Conservation (phyloP, 2,888 invertebrate genomes). For the Melipona bicolor region DNA sequence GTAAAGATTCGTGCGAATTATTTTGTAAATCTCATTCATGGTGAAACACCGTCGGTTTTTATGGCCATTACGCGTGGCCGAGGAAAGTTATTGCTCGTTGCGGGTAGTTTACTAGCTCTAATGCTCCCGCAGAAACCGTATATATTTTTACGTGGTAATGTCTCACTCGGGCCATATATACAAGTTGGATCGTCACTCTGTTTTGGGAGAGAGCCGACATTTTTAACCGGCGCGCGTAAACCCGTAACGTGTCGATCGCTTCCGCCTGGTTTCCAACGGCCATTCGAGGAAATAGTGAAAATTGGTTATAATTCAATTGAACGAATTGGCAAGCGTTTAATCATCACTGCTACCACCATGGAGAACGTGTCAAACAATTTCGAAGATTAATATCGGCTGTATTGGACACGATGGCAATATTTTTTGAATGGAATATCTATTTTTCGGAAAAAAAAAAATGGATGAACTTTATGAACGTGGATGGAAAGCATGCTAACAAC, state of each 20-base stretch:
- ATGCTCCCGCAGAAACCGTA: constrained; percentile 56
- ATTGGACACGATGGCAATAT: neutral
- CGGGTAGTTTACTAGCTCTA: constrained; percentile 53
- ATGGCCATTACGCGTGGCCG: constrained; percentile 30
- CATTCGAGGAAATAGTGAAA: neutral
- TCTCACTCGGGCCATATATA: constrained; percentile 31
- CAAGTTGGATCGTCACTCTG: constrained; percentile 1
- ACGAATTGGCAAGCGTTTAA: constrained; percentile 5
- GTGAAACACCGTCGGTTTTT: constrained; percentile 18
- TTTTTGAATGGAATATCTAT: neutral
- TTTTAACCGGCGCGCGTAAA: constrained; percentile 15
- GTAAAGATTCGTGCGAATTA: constrained; percentile 20
- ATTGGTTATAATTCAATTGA: neutral
- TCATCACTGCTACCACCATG: neutral
- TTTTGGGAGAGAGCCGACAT: neutral
- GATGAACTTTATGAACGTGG: neutral
- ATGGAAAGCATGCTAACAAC: neutral
- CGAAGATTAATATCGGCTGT: neutral
- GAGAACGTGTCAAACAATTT: neutral
- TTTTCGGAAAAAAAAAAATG: neutral
- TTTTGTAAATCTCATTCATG: constrained; percentile 34
- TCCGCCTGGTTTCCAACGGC: no score
- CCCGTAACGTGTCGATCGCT: neutral
- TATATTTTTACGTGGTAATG: constrained; percentile 56
- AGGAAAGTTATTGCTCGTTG: constrained; percentile 54